Percentiles rank a stretch among this genome's conserved stretches.
phyloP scores from a whole-genome alignment of 2,888 invertebrate genomes.

The Epiblema foenella region DNA sequence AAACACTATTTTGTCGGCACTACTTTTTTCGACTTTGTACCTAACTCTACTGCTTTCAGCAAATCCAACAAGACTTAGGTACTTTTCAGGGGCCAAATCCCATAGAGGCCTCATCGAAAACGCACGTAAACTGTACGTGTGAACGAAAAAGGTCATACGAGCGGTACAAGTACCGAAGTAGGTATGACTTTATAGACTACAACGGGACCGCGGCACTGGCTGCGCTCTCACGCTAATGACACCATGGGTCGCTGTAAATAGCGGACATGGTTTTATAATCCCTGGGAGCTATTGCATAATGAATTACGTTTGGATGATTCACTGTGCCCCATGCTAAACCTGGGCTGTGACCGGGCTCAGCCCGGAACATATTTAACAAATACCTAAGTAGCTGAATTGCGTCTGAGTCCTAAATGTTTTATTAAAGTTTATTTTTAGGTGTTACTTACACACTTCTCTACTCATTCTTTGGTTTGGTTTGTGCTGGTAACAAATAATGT shows the following conservation, averaged over 20 bases:
- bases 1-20: too few relatives aligned
- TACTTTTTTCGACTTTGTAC: too few relatives aligned
- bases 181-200: slow-evolving; percentile 32
- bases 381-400: too few relatives aligned
- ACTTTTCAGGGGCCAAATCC: slow-evolving; percentile 7
- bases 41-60: background rate
- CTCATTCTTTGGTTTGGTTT: too few relatives aligned
- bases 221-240: slow-evolving; percentile 27
- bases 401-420: too few relatives aligned
- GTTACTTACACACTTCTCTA: too few relatives aligned
- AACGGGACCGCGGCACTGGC: slow-evolving; percentile 22
- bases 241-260: background rate
- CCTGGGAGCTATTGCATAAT: background rate
- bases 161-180: slow-evolving; percentile 9
- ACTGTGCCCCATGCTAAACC: too few relatives aligned
- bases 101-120: background rate
- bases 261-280: slow-evolving; percentile 1
- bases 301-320: too few relatives aligned
- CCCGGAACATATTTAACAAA: too few relatives aligned
- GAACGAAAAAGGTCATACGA: slow-evolving; percentile 28
- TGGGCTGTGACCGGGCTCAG: too few relatives aligned
- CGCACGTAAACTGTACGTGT: background rate
- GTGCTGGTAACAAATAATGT: too few relatives aligned
- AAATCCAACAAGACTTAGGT: background rate
- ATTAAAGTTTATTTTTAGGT: too few relatives aligned